These are phyloP conservation scores for Aporophyla nigra DNA, from an alignment of 2,888 invertebrate genomes.

Conservation along the genomic window DNA sequence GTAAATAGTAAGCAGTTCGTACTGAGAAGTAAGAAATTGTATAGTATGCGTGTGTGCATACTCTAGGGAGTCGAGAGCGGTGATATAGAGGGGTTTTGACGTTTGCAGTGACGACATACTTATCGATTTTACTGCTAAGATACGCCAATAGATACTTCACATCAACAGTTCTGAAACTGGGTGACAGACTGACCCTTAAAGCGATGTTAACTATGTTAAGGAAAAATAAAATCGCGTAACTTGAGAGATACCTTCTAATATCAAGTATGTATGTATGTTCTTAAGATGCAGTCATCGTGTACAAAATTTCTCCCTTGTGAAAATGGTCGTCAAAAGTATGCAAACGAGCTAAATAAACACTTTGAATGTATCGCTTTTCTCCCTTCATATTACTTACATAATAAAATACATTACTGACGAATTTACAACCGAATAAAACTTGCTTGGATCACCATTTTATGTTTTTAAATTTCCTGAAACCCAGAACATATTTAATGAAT, in stretches of 20 bases:
- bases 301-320: too few relatives aligned
- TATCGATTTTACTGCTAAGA: too few relatives aligned
- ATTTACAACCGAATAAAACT: slow-evolving; percentile 16
- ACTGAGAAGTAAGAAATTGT: too few relatives aligned
- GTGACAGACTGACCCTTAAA: neutral
- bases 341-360: neutral
- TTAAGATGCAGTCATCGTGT: neutral
- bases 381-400: neutral
- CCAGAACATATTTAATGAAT: slow-evolving; percentile 27
- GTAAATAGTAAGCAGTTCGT: too few relatives aligned
- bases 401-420: neutral
- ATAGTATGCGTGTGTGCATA: too few relatives aligned
- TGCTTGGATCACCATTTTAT: neutral
- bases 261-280: neutral
- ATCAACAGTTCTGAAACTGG: neutral
- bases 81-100: too few relatives aligned
- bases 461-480: slow-evolving; percentile 1
- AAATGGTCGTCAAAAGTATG: neutral
- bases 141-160: too few relatives aligned
- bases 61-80: too few relatives aligned
- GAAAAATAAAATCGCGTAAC: too few relatives aligned
- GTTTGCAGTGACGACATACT: too few relatives aligned
- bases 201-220: neutral
- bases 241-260: too few relatives aligned
- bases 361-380: neutral